These are phyloP conservation scores for Elegia similella DNA, from an alignment of 2,888 invertebrate genomes.

Conservation along the genomic window DNA sequence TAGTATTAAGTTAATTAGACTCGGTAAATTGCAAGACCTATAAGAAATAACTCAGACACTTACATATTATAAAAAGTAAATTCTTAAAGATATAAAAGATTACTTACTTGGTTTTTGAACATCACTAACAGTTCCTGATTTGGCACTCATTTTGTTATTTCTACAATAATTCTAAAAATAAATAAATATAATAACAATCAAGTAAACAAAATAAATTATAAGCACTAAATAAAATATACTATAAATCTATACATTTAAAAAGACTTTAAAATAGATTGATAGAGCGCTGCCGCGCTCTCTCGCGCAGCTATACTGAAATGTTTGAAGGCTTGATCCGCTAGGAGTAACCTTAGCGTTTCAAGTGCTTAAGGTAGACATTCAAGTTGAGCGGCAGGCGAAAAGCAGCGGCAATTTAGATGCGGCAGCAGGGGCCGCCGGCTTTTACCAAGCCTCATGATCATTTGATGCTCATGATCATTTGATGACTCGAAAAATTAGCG, in stretches of 20 bases:
- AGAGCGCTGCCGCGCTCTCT: neutral
- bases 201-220: neutral
- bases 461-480: too few relatives aligned
- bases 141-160: conserved; percentile 24
- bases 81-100: too few relatives aligned
- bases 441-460: too few relatives aligned
- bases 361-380: neutral
- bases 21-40: too few relatives aligned
- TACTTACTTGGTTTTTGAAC: conserved; percentile 24
- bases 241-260: neutral
- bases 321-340: neutral
- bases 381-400: too few relatives aligned
- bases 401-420: too few relatives aligned
- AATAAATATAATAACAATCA: neutral
- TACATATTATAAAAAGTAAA: too few relatives aligned
- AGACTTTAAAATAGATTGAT: neutral
- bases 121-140: conserved; percentile 19
- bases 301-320: neutral
- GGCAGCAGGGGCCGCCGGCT: too few relatives aligned
- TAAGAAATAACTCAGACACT: too few relatives aligned
- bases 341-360: neutral
- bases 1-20: neutral
- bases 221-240: neutral
- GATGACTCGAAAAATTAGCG: too few relatives aligned
- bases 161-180: neutral